Percentiles rank a stretch among this genome's conserved stretches.
Evolutionary conservation across 2,888 invertebrate species (phyloP).

Genomic region (Melipona beecheii): DNA sequence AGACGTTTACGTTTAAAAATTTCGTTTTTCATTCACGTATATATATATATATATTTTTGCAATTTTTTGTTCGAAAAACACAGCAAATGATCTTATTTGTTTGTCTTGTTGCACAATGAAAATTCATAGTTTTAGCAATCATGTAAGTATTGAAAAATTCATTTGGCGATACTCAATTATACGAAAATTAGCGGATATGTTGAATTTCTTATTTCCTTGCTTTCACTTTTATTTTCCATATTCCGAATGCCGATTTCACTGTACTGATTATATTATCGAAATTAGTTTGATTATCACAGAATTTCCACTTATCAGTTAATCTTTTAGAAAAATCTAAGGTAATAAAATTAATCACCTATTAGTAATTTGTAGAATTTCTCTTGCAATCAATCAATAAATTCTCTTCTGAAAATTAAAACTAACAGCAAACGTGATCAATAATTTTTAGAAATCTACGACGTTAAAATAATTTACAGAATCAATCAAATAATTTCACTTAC

Average conservation of each 20-base stretch:
- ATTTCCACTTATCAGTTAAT: too few species aligned
- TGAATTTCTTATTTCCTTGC: constrained; percentile 25
- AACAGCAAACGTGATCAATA: too few species aligned
- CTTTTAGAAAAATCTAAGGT: too few species aligned
- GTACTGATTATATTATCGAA: too few species aligned
- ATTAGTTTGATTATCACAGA: too few species aligned
- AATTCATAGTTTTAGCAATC: constrained; percentile 2
- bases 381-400: too few species aligned
- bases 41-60: not conserved
- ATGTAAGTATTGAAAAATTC: constrained; percentile 1
- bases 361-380: too few species aligned
- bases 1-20: not conserved
- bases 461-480: too few species aligned
- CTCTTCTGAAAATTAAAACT: too few species aligned
- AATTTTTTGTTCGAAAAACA: not conserved
- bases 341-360: too few species aligned
- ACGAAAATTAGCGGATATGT: constrained; percentile 36
- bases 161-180: constrained; percentile 13
- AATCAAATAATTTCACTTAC: too few species aligned
- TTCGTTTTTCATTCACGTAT: not conserved
- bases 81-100: not conserved
- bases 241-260: not conserved
- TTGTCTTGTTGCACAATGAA: constrained; percentile 21
- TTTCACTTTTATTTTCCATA: constrained; percentile 37
- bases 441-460: too few species aligned